phyloP scores from a whole-genome alignment of 2,113 vertebrate genomes.

The Anas platyrhynchos region DNA sequence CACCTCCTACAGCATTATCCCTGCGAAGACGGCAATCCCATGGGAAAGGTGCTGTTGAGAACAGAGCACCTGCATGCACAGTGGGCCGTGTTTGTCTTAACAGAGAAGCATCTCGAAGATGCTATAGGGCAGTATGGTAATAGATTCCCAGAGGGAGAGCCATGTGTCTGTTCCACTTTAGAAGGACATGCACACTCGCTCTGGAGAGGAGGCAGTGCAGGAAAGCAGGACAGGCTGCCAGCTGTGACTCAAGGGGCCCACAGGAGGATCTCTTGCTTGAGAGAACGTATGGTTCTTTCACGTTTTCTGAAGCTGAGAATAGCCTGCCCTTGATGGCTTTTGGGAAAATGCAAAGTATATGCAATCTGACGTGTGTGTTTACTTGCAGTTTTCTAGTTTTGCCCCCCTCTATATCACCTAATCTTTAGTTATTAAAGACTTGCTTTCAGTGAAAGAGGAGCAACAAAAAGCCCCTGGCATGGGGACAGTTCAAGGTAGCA shows the following conservation, averaged over 20 bases:
- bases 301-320: background rate
- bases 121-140: background rate
- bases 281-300: background rate
- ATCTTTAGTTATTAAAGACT: background rate
- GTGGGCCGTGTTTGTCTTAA: background rate
- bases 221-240: constrained; percentile 12
- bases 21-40: background rate
- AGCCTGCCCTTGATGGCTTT: background rate
- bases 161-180: background rate
- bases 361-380: background rate
- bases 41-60: background rate
- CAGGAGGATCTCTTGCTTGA: background rate
- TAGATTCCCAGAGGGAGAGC: background rate
- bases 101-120: background rate
- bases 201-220: background rate
- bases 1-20: background rate
- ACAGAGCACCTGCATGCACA: background rate
- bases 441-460: background rate
- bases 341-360: background rate
- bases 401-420: background rate
- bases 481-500: background rate
- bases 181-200: background rate
- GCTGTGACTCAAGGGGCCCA: background rate
- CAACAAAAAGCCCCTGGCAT: background rate
- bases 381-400: background rate